Evolutionary conservation across 2,888 invertebrate genomes (phyloP).

Genomic region (Eustalomyia histrio): DNA sequence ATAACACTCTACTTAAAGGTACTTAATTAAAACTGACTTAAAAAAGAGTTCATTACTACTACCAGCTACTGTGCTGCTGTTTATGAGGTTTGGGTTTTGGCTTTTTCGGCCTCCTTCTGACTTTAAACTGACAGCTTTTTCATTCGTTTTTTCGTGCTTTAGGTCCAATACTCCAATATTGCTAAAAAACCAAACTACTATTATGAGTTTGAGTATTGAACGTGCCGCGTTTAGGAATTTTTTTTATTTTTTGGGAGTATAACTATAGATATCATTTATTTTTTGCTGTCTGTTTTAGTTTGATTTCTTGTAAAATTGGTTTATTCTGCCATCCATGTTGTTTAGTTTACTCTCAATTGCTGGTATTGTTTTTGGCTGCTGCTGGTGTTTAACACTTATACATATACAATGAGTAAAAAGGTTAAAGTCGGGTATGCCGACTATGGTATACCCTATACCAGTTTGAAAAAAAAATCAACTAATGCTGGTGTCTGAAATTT

Average conservation of each 20-base stretch:
- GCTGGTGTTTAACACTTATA: slow-evolving; percentile 57
- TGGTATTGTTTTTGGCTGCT: slow-evolving; percentile 33
- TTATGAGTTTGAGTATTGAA: slow-evolving; percentile 47
- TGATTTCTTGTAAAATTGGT: slow-evolving; percentile 37
- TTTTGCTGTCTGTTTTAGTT: slow-evolving; percentile 17
- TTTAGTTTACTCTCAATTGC: slow-evolving; percentile 40
- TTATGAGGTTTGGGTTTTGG: slow-evolving; percentile 38
- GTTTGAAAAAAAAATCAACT: too few species aligned
- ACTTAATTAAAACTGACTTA: slow-evolving; percentile 78
- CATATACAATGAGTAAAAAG: too few species aligned
- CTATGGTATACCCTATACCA: too few species aligned
- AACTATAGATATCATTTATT: neutral
- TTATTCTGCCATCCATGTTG: slow-evolving; percentile 34
- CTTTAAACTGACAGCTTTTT: slow-evolving; percentile 40
- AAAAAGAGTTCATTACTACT: slow-evolving; percentile 75
- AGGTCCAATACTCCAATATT: slow-evolving; percentile 11
- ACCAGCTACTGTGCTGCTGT: slow-evolving; percentile 71
- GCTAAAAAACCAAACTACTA: slow-evolving; percentile 34
- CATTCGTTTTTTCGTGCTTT: slow-evolving; percentile 19
- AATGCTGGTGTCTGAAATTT: too few species aligned
- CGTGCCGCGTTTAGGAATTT: slow-evolving; percentile 47
- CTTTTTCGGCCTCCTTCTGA: slow-evolving; percentile 50
- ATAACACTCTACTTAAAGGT: slow-evolving; percentile 65
- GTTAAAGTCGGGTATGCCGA: too few species aligned
- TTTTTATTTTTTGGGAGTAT: slow-evolving; percentile 7